Base-by-base conservation (phyloP, 2,797 vertebrate species). In the Bovichtus diacanthus region DNA sequence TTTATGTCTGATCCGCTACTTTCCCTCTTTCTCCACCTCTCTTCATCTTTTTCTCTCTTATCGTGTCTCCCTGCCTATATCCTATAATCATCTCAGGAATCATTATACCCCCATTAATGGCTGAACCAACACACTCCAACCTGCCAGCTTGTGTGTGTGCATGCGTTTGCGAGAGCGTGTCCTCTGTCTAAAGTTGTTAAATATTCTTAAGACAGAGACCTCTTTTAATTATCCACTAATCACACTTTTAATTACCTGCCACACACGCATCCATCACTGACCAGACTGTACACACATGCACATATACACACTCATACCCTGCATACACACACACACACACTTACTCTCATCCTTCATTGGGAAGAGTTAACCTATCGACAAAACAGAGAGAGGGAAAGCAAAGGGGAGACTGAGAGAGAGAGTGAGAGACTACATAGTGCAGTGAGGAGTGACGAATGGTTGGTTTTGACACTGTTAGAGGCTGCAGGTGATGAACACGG, bases 221-320 rank as follows among this genome's bases (percentile, higher is more conserved):
- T 88, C 84, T 87, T 92, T 92, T 92, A 93, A 93, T 92, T 93
- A 93, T 85, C 74, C 84, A 87, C 90, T 91, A 91, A 92, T 93
- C 90, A 92, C 87, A 89, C 86, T 91, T 93, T 93, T 92, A 92
- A 93, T 92, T 92, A 90, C 81, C 87, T 93, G 90, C 87, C 92
- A 90, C 82, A 67, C 81, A 87, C 76, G 80, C 83, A 90, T 89
- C 87, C 82, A 90, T 90, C 89, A 92, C 59, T 72, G 87, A 82
- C 76, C 82, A 61, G 70, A 87, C 55, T 77, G 77, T 46, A 74
- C 66, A 81, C 80, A 55, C 58, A 58, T 38, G 43, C 58, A 60
- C 55, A 18, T 59, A 38, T 6, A 16, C 34, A 51, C 53, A 59
- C 56, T 21, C 18, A 16, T 13, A 67, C 6, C 6, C 36, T 6